Percentiles rank a stretch among this genome's conserved stretches.
phyloP scores from a whole-genome alignment of 2,113 vertebrate genomes.

The Condylura cristata region DNA sequence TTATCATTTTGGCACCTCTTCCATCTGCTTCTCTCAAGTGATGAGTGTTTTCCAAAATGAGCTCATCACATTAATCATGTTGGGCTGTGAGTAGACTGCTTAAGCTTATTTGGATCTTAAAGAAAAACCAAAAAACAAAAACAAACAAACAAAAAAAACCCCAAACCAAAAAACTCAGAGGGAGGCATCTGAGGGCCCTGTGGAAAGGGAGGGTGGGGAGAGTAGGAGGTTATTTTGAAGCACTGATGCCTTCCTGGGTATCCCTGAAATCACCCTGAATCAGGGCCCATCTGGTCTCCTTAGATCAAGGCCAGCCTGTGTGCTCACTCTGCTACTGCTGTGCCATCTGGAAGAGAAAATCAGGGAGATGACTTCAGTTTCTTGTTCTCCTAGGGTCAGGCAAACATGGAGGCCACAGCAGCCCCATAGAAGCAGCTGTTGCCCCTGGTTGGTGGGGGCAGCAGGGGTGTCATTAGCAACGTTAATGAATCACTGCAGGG shows the following conservation, averaged over 20 bases:
- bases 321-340: not conserved
- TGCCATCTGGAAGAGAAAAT: not conserved
- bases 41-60: constrained; percentile 33
- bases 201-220: not conserved
- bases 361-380: not conserved
- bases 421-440: not conserved
- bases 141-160: not conserved
- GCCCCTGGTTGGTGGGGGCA: not conserved
- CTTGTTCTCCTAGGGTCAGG: not conserved
- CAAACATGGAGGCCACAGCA: not conserved
- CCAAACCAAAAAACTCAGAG: not conserved
- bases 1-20: not conserved
- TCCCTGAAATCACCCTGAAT: not conserved
- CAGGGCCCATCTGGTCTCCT: not conserved
- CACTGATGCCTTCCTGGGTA: not conserved
- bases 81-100: not conserved
- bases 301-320: not conserved
- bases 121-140: not conserved
- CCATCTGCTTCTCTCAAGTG: not conserved
- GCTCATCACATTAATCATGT: not conserved
- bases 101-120: not conserved
- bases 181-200: not conserved
- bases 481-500: constrained; percentile 48
- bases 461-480: not conserved
- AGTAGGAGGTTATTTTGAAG: not conserved